Percentiles rank a stretch among this genome's conserved stretches.
phyloP scores from a whole-genome alignment of 1,140 invertebrate genomes.

The Druon quercuslanigerum region DNA sequence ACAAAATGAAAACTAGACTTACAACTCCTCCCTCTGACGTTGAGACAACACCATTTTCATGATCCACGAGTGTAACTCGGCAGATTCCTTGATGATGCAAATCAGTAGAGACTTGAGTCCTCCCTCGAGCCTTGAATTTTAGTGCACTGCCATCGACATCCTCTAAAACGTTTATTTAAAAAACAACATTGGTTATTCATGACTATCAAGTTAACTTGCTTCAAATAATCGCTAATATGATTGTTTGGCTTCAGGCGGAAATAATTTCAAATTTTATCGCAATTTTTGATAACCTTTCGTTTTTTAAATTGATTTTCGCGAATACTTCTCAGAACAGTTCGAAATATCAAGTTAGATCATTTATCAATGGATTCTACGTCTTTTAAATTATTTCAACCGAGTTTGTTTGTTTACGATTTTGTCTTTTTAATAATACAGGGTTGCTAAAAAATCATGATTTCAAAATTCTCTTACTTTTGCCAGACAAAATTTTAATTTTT shows the following conservation, averaged over 20 bases:
- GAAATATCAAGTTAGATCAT: neutral
- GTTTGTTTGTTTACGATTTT: too few relatives aligned
- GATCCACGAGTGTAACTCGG: slow-evolving; percentile 76
- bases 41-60: slow-evolving; percentile 99
- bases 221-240: neutral
- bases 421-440: too few relatives aligned
- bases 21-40: slow-evolving; percentile 99
- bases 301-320: neutral
- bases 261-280: neutral
- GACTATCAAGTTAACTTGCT: neutral
- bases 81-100: slow-evolving; percentile 61
- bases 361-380: neutral
- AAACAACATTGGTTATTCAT: neutral
- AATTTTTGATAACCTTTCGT: neutral
- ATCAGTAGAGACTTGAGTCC: slow-evolving; percentile 61
- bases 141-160: slow-evolving; percentile 63
- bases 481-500: too few relatives aligned
- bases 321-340: neutral
- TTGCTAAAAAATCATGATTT: too few relatives aligned
- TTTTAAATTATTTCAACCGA: too few relatives aligned
- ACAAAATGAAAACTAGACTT: slow-evolving; percentile 76
- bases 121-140: slow-evolving; percentile 61
- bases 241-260: neutral
- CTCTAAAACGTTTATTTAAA: slow-evolving; percentile 48
- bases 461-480: too few relatives aligned